Evolutionary conservation across 2,888 invertebrate genomes (phyloP).

Genomic region (Netelia virgata): DNA sequence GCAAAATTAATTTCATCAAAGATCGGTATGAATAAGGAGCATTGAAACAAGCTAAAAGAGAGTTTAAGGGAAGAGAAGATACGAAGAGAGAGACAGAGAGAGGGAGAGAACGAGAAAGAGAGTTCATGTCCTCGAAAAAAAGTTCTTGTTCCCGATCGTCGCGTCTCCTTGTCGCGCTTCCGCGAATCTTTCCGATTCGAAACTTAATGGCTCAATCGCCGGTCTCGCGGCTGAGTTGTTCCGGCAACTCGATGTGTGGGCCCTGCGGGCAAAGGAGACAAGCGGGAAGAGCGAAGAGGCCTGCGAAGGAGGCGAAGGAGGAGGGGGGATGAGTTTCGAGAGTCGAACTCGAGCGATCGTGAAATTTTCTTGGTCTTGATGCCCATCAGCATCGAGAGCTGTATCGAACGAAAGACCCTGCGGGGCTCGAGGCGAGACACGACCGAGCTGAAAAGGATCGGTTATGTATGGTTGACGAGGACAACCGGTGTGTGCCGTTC

Average conservation of each 20-base stretch:
- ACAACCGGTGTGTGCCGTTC: constrained; percentile 59
- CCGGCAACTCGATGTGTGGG: constrained; percentile 83
- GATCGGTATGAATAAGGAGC: neutral
- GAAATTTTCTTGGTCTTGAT: constrained; percentile 66
- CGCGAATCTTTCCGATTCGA: constrained; percentile 66
- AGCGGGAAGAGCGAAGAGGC: constrained; percentile 28
- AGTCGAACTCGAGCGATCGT: constrained; percentile 56
- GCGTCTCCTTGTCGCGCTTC: constrained; percentile 62
- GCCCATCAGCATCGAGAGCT: constrained; percentile 46
- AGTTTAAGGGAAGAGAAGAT: neutral
- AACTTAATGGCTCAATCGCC: constrained; percentile 81
- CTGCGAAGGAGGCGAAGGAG: neutral
- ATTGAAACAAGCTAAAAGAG: constrained; percentile 4
- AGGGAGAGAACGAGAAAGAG: constrained; percentile 4
- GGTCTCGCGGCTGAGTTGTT: constrained; percentile 72
- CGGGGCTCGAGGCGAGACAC: constrained; percentile 40
- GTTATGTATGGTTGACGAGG: constrained; percentile 42
- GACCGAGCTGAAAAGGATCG: constrained; percentile 53
- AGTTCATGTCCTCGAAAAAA: constrained; percentile 31
- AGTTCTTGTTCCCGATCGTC: constrained; percentile 57
- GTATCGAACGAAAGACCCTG: constrained; percentile 37
- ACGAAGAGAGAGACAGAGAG: neutral
- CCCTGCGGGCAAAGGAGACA: constrained; percentile 65
- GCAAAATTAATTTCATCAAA: constrained; percentile 48
- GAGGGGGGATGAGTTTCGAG: constrained; percentile 15